phyloP scores from a whole-genome alignment of 2,888 invertebrate species.

The Lepidochrysops patricia region DNA sequence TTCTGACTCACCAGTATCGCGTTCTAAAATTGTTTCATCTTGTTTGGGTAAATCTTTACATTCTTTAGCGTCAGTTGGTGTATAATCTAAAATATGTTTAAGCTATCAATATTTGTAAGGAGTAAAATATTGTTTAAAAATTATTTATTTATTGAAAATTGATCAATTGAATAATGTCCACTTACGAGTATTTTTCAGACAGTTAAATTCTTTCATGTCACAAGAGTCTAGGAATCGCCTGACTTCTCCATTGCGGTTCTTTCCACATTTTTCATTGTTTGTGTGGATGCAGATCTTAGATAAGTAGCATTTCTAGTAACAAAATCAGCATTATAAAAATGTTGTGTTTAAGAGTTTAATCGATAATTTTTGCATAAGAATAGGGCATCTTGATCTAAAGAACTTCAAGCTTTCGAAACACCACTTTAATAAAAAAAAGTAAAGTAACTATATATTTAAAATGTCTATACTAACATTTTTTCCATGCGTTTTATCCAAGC shows the following conservation, averaged over 20 bases:
- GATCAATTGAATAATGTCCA: not conserved
- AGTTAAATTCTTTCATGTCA: slow-evolving; percentile 57
- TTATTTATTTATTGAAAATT: not conserved
- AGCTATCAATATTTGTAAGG: not conserved
- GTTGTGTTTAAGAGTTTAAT: too few relatives aligned
- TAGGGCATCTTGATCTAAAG: too few relatives aligned
- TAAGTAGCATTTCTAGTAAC: slow-evolving; percentile 42
- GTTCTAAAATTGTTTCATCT: not conserved
- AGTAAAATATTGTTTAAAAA: not conserved
- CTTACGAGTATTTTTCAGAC: slow-evolving; percentile 40
- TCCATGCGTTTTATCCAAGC: not conserved
- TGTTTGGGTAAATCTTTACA: not conserved
- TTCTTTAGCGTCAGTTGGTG: not conserved
- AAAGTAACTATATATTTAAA: too few relatives aligned
- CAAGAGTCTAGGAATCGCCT: slow-evolving; percentile 52
- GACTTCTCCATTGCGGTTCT: slow-evolving; percentile 26
- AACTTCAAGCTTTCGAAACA: not conserved
- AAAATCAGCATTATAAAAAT: not conserved
- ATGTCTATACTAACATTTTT: not conserved
- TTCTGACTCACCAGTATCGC: not conserved
- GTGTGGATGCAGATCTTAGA: slow-evolving; percentile 54
- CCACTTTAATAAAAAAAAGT: not conserved
- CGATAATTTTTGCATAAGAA: too few relatives aligned
- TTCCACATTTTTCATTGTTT: slow-evolving; percentile 42
- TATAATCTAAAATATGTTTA: not conserved